Percentiles rank a stretch among this genome's conserved stretches.
Evolutionary conservation across 2,113 vertebrate genomes (phyloP).

Genomic region (Dascyllus trimaculatus): DNA sequence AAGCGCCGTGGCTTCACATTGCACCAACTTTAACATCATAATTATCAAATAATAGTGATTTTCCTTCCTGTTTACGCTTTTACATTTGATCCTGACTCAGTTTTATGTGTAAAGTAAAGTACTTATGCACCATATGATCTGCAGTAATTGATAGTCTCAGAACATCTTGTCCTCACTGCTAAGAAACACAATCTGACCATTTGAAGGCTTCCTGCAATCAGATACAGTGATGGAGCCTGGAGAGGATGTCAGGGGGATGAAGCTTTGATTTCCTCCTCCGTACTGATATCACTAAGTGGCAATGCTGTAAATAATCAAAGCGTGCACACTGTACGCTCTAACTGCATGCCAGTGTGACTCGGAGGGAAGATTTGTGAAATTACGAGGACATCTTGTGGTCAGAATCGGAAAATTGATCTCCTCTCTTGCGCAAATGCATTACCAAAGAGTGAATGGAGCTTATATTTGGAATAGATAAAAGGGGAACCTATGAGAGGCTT

Average conservation of each 20-base stretch:
- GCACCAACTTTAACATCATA: too few relatives aligned
- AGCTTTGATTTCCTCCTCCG: neutral
- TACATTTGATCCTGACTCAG: too few relatives aligned
- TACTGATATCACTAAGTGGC: neutral
- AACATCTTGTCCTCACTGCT: neutral
- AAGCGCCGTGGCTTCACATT: too few relatives aligned
- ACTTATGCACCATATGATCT: neutral
- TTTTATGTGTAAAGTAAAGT: neutral
- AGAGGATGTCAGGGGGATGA: neutral
- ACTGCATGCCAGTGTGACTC: neutral
- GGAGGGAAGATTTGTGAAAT: conserved; percentile 50
- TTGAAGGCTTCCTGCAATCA: neutral
- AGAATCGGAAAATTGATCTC: conserved; percentile 16
- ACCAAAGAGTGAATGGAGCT: neutral
- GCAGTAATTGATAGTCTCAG: neutral
- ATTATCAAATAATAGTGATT: too few relatives aligned
- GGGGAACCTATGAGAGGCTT: conserved; percentile 14
- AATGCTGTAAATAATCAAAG: neutral
- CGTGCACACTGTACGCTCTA: too few relatives aligned
- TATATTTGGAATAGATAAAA: neutral
- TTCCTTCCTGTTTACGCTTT: too few relatives aligned
- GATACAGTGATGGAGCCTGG: neutral
- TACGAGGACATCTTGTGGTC: conserved; percentile 81
- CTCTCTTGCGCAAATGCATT: neutral
- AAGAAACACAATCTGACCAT: neutral